A percentile compares a stretch with the other conserved stretches of the same genome.
Conservation (phyloP, 2,113 vertebrate species). For the Macquaria australasica region DNA sequence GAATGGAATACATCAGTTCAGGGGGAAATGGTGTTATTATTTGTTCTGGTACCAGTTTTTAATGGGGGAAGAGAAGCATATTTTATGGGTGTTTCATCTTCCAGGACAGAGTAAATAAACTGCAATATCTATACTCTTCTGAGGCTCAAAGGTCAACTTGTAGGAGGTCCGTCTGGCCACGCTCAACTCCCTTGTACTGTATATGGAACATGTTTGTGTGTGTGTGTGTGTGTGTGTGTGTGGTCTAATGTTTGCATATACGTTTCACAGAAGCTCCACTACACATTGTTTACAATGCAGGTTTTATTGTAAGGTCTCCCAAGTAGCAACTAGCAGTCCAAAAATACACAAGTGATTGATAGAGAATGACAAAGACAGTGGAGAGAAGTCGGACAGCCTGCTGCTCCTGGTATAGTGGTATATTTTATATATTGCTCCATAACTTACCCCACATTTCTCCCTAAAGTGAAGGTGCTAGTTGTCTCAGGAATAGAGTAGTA, state of each 20-base stretch:
- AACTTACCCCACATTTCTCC: background rate
- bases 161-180: conserved; percentile 58
- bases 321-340: conserved; percentile 7
- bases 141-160: conserved; percentile 57
- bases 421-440: background rate
- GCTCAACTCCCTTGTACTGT: conserved; percentile 26
- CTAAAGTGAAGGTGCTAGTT: background rate
- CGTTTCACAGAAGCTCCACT: conserved; percentile 10
- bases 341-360: conserved; percentile 30
- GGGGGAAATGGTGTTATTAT: background rate
- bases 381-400: background rate
- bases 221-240: conserved; percentile 44
- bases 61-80: conserved; percentile 28
- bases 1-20: background rate
- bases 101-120: conserved; percentile 66
- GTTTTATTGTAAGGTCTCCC: conserved; percentile 40
- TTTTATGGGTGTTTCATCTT: conserved; percentile 47
- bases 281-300: conserved; percentile 19
- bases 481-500: background rate
- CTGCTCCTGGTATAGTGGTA: background rate
- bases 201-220: conserved; percentile 37
- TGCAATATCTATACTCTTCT: conserved; percentile 37
- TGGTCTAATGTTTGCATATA: conserved; percentile 44
- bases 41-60: conserved; percentile 52
- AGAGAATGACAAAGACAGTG: background rate